These are phyloP conservation scores for Anguilla pacifica DNA, from an alignment of 2,797 vertebrate species.

Conservation along the genomic window DNA sequence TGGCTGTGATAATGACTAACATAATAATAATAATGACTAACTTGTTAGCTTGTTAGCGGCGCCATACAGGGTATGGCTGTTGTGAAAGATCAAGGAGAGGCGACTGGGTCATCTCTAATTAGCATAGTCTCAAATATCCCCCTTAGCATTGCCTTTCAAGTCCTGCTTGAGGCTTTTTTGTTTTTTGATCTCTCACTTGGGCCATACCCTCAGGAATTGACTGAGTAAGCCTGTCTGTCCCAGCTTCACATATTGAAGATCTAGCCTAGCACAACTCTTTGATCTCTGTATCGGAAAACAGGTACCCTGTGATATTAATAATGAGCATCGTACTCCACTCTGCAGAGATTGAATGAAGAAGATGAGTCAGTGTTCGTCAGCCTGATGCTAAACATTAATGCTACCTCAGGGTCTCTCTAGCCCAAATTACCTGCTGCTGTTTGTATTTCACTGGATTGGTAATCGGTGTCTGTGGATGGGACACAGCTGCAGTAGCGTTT, in stretches of 20 bases:
- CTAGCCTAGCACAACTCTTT: not conserved
- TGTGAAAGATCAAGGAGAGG: conserved; percentile 22
- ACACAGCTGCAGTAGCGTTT: conserved; percentile 1
- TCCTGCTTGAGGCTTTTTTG: not conserved
- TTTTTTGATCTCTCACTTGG: conserved; percentile 59
- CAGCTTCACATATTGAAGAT: not conserved
- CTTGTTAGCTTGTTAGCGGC: not conserved
- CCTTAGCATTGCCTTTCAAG: conserved; percentile 25
- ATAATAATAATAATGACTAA: not conserved
- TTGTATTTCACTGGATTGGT: not conserved
- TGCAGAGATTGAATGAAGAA: no score
- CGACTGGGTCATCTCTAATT: conserved; percentile 1
- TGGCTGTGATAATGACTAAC: not conserved
- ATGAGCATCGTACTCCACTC: not conserved
- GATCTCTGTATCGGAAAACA: not conserved
- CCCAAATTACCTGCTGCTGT: not conserved
- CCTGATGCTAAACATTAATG: not conserved
- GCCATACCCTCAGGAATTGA: conserved; percentile 39
- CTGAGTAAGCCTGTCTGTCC: not conserved
- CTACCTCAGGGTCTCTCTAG: not conserved
- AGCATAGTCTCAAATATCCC: conserved; percentile 38
- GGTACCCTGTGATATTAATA: conserved; percentile 8
- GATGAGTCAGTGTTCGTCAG: not conserved
- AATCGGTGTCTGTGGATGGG: not conserved
- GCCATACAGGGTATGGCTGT: conserved; percentile 30